Evolutionary conservation across 1,140 invertebrate species (phyloP), one percentile per base, ranked within the genome.

Genomic region (Anthonomus grandis): DNA sequence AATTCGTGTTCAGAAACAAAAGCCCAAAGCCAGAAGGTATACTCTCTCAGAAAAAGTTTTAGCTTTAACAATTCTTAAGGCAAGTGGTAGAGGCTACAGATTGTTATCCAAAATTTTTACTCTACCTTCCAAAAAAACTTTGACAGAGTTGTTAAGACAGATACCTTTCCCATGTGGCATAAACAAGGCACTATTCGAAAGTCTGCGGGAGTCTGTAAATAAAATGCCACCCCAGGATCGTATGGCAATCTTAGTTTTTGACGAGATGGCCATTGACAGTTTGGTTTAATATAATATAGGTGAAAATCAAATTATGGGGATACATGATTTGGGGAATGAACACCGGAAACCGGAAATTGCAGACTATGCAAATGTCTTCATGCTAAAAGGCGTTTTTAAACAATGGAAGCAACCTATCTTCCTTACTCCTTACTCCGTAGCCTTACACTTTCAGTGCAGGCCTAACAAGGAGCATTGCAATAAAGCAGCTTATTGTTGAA

Each of bases 291-390:
- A 59, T 36, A 51, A 56, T 27, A 13, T 12, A 18, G 46, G 27
- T 5, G n/a, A 18, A 13, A 36, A 57, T 15, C 12, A 21, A 4
- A 50, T 60, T 24, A 54, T 46, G 36, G 70, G 68, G 1, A 59
- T 69, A 38, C 52, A 67, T 10, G 46, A 54, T 25, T 60, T 64
- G 54, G 69, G 67, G 13, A 17, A 48, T 18, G 24, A 50, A 45
- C 54, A 36, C 25, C 24, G 9, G 42, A 3, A n/a, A n/a, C n/a
- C 34, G 23, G 44, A 57, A 18, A 60, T 60, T 49, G 70, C 67
- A 5, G 59, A 72, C 37, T 64, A 71, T 58, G 68, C 63, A 0
- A 60, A 61, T 46, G 70, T 71, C 6, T 71, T 68, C 42, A 69
- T 72, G 64, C 24, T 70, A 4, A 48, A 64, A 24, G 67, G 67